Base-by-base conservation (phyloP, 1,140 invertebrate genomes). In the Pararge aegeria region DNA sequence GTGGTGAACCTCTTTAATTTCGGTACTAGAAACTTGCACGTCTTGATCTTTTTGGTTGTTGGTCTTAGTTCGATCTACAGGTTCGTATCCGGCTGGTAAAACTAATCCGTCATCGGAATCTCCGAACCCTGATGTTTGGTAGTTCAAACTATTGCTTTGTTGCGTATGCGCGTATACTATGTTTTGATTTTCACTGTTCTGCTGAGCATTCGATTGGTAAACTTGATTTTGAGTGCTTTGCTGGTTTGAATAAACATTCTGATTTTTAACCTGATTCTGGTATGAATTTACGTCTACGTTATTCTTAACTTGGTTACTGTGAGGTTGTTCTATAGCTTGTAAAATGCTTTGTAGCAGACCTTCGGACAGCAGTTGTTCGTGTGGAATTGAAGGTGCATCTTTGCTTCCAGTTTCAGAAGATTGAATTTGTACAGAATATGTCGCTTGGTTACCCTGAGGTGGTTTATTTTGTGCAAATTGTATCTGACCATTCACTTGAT, bases 331-430 rank as follows among this genome's bases (percentile, higher is more conserved):
- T n/a, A 87, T 87, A 0, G 87, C 85, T 66, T 87, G 83, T 2
- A 96, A 79, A 51, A 96, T 96, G 44, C 95, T 94, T 73, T 96
- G 95, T 4, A 96, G 78, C 0, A 96, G 87, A 5, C 94, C 95
- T 73, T 95, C 93, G 0, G 94, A 95, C 7, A 96, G 75, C 1
- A 96, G 91, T 70, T 95, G 94, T 16, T 95, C 94, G 64, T 96
- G 95, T 9, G 92, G 90, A 24, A 93, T 88, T 0, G 81, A 72
- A 4, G 74, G 90, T 13, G 70, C 34, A 12, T 64, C 91, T 15
- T 88, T 91, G n/a, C n/a, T n/a, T n/a, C 59, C 73, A 18, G 72
- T 80, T 29, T 92, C 87, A 0, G 93, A 90, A 1, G 93, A 84
- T 65, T 95, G 95, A 48, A 95, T 95, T 80, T 96, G 94, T 6